These are phyloP conservation scores for Neoarius graeffei DNA, from an alignment of 2,113 vertebrate genomes.

Conservation along the genomic window DNA sequence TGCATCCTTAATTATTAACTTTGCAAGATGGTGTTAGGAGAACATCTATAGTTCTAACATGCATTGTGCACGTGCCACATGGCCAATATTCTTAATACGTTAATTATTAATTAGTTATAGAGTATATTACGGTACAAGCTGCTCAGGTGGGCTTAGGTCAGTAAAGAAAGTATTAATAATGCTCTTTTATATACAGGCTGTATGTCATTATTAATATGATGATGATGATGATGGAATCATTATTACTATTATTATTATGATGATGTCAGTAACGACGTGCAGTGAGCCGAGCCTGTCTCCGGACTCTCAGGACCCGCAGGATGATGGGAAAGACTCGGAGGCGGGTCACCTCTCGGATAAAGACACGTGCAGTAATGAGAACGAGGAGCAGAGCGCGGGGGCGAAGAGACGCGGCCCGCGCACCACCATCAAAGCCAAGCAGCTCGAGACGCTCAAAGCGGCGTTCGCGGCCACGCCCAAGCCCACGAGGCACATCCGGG, in stretches of 20 bases:
- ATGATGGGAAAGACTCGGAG: conserved; percentile 94
- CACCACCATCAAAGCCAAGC: conserved; percentile 98
- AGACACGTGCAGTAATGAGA: conserved; percentile 87
- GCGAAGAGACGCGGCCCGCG: conserved; percentile 92
- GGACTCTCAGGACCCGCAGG: conserved; percentile 95
- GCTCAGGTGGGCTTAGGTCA: background rate
- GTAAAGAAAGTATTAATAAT: no score
- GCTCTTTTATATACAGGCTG: no score
- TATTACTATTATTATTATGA: background rate
- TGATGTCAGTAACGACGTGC: conserved; percentile 85
- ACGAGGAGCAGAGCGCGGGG: conserved; percentile 91
- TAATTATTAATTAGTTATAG: no score
- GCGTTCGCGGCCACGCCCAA: conserved; percentile 96
- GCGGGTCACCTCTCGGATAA: conserved; percentile 91
- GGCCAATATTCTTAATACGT: no score
- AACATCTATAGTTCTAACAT: background rate
- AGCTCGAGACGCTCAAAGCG: conserved; percentile 95
- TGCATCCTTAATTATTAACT: background rate
- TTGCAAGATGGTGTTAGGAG: no score
- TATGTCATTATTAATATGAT: background rate
- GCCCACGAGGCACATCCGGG: conserved; percentile 94
- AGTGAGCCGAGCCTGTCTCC: conserved; percentile 97
- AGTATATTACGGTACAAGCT: background rate
- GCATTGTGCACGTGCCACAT: background rate
- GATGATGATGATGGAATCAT: background rate